A percentile compares a stretch with the other conserved stretches of the same genome.
These are phyloP conservation scores for Carabus problematicus DNA, from an alignment of 2,888 invertebrate genomes.

Conservation along the genomic window DNA sequence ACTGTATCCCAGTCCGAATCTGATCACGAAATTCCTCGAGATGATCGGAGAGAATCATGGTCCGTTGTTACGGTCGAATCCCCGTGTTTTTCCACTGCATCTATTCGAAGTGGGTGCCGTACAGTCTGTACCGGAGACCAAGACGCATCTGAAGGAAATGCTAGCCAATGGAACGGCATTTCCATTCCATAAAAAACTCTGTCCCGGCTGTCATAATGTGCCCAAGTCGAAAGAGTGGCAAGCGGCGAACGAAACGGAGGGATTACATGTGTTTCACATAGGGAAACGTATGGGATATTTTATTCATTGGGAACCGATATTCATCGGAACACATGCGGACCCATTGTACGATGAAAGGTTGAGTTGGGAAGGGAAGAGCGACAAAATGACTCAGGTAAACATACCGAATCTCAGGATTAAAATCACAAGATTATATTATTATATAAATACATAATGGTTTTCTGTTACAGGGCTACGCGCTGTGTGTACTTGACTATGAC, in stretches of 20 bases:
- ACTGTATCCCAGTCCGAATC: slow-evolving; percentile 84
- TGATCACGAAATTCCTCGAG: slow-evolving; percentile 81
- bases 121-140: slow-evolving; percentile 73
- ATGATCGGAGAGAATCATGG: slow-evolving; percentile 80
- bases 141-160: slow-evolving; percentile 73
- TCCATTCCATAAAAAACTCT: slow-evolving; percentile 90
- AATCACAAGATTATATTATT: slow-evolving; percentile 9
- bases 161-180: slow-evolving; percentile 80
- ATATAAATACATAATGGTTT: slow-evolving; percentile 14
- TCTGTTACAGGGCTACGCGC: slow-evolving; percentile 78
- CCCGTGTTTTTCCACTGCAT: slow-evolving; percentile 85
- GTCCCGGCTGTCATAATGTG: slow-evolving; percentile 87
- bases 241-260: slow-evolving; percentile 72
- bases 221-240: slow-evolving; percentile 88
- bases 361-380: slow-evolving; percentile 94
- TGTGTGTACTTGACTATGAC: slow-evolving; percentile 90
- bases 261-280: slow-evolving; percentile 81
- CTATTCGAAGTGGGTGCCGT: slow-evolving; percentile 85
- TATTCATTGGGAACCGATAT: slow-evolving; percentile 93
- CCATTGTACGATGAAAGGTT: slow-evolving; percentile 90
- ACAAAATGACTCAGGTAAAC: slow-evolving; percentile 93
- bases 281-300: slow-evolving; percentile 82
- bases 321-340: slow-evolving; percentile 87
- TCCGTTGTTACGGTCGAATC: slow-evolving; percentile 67
- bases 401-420: slow-evolving; percentile 7